These are phyloP conservation scores for Euplexia lucipara DNA, from an alignment of 2,888 invertebrate species.

Conservation along the genomic window DNA sequence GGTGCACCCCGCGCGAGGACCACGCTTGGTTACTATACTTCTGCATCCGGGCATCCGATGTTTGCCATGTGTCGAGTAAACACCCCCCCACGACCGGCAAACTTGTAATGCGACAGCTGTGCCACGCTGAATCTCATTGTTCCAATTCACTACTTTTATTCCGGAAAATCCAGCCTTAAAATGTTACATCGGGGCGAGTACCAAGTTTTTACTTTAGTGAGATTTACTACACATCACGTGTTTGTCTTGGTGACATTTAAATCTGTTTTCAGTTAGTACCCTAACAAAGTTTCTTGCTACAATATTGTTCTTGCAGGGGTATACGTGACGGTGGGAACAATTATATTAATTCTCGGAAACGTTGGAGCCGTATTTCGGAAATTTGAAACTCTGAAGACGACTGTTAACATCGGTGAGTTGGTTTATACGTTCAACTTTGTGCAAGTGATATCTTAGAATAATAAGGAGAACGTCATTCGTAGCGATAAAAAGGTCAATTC, in stretches of 20 bases:
- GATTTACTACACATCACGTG: slow-evolving; percentile 40
- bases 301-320: slow-evolving; percentile 72
- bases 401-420: slow-evolving; percentile 81
- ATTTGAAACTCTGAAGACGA: slow-evolving; percentile 80
- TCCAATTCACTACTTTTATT: slow-evolving; percentile 76
- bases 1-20: slow-evolving; percentile 39
- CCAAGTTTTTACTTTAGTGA: slow-evolving; percentile 47
- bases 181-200: slow-evolving; percentile 79
- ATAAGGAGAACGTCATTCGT: slow-evolving; percentile 11
- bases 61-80: slow-evolving; percentile 74
- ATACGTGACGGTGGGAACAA: slow-evolving; percentile 73
- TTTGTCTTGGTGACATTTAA: slow-evolving; percentile 62
- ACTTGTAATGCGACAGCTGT: slow-evolving; percentile 79
- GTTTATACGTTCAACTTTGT: slow-evolving; percentile 48
- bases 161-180: slow-evolving; percentile 70
- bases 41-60: slow-evolving; percentile 48
- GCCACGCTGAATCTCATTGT: slow-evolving; percentile 77
- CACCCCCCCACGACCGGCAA: slow-evolving; percentile 62
- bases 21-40: slow-evolving; percentile 25
- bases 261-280: slow-evolving; percentile 38
- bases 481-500: not conserved
- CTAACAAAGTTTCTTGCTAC: slow-evolving; percentile 56
- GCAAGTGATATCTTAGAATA: slow-evolving; percentile 37
- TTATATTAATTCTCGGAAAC: slow-evolving; percentile 67
- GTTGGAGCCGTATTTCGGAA: slow-evolving; percentile 79